phyloP scores from a whole-genome alignment of 2,113 vertebrate genomes.

The Charina bottae region DNA sequence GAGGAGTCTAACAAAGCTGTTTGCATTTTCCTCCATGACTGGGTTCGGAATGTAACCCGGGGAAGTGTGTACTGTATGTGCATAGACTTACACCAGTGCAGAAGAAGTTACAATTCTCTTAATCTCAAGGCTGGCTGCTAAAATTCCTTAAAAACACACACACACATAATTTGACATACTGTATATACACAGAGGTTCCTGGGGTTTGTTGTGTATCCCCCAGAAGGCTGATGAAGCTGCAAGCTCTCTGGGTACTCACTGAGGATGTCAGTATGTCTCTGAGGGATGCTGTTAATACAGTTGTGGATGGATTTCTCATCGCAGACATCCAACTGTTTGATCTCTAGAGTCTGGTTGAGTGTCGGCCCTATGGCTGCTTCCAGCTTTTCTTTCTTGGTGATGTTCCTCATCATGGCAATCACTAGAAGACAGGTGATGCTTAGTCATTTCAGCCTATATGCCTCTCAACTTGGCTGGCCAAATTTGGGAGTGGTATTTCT shows the following conservation, averaged over 20 bases:
- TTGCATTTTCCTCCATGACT: too few relatives aligned
- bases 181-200: neutral
- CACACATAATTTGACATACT: too few relatives aligned
- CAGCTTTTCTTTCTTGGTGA: slow-evolving; percentile 68
- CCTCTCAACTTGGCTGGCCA: neutral
- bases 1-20: too few relatives aligned
- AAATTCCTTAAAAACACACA: neutral
- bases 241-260: slow-evolving; percentile 47
- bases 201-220: neutral
- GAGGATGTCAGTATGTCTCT: slow-evolving; percentile 61
- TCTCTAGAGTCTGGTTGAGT: slow-evolving; percentile 72
- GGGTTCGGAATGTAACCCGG: too few relatives aligned
- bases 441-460: neutral
- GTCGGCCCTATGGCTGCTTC: slow-evolving; percentile 68
- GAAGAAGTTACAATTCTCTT: too few relatives aligned
- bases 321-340: slow-evolving; percentile 75
- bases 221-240: too few relatives aligned
- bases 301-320: slow-evolving; percentile 76
- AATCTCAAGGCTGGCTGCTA: too few relatives aligned
- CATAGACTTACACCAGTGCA: too few relatives aligned
- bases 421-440: slow-evolving; percentile 58
- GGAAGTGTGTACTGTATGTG: too few relatives aligned
- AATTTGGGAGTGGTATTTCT: neutral
- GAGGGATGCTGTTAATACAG: slow-evolving; percentile 75
- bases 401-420: slow-evolving; percentile 77